Evolutionary conservation across 2,113 vertebrate species (phyloP), one percentile per base, ranked within the genome.

Genomic region (Thymallus thymallus): DNA sequence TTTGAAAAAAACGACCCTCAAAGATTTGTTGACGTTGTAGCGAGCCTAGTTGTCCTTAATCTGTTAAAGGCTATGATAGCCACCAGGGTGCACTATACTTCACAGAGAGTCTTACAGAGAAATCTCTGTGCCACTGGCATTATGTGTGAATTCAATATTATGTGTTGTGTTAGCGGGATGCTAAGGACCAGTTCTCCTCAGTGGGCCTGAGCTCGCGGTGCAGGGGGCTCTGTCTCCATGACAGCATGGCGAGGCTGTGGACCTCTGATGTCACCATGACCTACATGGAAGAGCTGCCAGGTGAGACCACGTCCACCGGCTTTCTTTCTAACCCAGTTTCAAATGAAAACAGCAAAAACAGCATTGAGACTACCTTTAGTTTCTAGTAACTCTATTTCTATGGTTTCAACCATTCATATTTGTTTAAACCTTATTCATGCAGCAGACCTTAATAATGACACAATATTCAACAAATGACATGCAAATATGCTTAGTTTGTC

Each of bases 251-350:
- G 5, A 55, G 77, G 56, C 68, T 84, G 24, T 84, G 86, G 82
- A 85, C 84, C 22, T 83, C 79, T 69, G 84, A 86, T 61, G 76
- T 80, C 46, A 82, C 74, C 0, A 20, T 76, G 41, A 84, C 82
- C 20, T 83, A 80, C 79, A 76, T 83, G 45, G 74, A 79, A 4
- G 69, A 86, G 1, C 79, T 81, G 35, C 72, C 80, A 24, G 18
- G 32, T 62, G 23, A 23, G 45, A 22, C 22, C 56, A 16, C 4
- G 3, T 16, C 14, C 10, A 56, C 13, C 3, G 41, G 18, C 20
- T 73, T 13, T 71, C 13, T 5, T 61, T 64, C 51, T 4, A 14
- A 24, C 61, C 61, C 61, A 63, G 22, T 26, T 63, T 63, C 9
- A 26, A 10, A 29, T 29, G 18, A 10, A 2, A 23, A 30, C 13